Percentiles rank a stretch among this genome's conserved stretches.
Evolutionary conservation across 2,888 invertebrate genomes (phyloP).

Genomic region (Tortrix viridana): DNA sequence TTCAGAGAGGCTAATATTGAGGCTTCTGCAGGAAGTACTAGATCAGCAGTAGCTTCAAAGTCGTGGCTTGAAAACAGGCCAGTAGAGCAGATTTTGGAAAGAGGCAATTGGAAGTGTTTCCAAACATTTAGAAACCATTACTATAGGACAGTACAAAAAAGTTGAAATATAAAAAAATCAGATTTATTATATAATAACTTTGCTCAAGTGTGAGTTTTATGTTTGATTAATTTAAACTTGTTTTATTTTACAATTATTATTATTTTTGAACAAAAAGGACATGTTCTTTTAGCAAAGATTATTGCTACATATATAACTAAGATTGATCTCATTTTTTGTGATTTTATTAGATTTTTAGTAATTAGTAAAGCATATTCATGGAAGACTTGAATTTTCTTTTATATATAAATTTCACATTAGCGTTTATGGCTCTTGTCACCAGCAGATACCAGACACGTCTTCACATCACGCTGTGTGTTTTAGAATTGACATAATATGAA

Average conservation of each 20-base stretch:
- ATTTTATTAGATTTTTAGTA: too few relatives aligned
- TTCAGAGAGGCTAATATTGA: slow-evolving; percentile 37
- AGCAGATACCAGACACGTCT: too few relatives aligned
- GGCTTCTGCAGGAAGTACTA: slow-evolving; percentile 35
- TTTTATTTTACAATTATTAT: not conserved
- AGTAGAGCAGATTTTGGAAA: slow-evolving; percentile 40
- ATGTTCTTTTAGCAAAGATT: too few relatives aligned
- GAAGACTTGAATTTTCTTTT: too few relatives aligned
- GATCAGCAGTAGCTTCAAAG: slow-evolving; percentile 42
- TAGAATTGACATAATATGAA: too few relatives aligned
- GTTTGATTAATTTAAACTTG: not conserved
- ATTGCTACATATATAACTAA: too few relatives aligned
- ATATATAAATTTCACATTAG: too few relatives aligned
- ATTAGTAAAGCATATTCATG: too few relatives aligned
- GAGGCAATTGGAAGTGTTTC: slow-evolving; percentile 38
- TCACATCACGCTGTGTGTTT: too few relatives aligned
- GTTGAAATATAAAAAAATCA: not conserved
- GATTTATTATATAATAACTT: slow-evolving; percentile 6
- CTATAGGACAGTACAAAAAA: slow-evolving; percentile 9
- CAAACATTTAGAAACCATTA: slow-evolving; percentile 40
- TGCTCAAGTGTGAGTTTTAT: not conserved
- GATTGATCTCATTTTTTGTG: too few relatives aligned
- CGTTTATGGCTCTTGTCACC: too few relatives aligned
- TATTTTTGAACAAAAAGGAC: too few relatives aligned
- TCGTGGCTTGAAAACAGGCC: slow-evolving; percentile 39